Conservation (phyloP, 2,888 invertebrate genomes). For the Heliconius aoede region DNA sequence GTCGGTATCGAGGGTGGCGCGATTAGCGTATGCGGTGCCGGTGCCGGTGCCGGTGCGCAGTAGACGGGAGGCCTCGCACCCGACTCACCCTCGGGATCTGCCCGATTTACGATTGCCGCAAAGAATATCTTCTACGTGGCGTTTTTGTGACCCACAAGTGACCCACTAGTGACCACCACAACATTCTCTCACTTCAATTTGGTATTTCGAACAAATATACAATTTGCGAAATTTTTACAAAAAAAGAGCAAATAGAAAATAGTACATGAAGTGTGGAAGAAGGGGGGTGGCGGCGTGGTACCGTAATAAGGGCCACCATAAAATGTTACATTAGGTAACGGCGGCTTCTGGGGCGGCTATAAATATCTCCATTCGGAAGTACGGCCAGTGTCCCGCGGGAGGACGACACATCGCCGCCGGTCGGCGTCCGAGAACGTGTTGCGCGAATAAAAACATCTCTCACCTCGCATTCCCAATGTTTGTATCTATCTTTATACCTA, state of each 20-base stretch:
- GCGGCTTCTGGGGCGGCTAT: slow-evolving; percentile 82
- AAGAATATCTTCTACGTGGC: slow-evolving; percentile 76
- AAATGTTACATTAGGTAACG: slow-evolving; percentile 83
- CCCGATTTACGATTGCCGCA: slow-evolving; percentile 80
- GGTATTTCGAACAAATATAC: background rate
- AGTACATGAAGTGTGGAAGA: slow-evolving; percentile 59
- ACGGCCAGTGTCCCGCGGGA: slow-evolving; percentile 81
- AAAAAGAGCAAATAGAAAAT: slow-evolving; percentile 41
- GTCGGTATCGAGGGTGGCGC: slow-evolving; percentile 60
- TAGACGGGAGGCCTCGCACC: slow-evolving; percentile 57
- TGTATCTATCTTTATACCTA: slow-evolving; percentile 52
- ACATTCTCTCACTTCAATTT: slow-evolving; percentile 29
- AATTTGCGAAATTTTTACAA: background rate
- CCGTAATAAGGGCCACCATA: slow-evolving; percentile 83
- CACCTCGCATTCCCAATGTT: slow-evolving; percentile 63
- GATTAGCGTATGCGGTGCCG: slow-evolving; percentile 74
- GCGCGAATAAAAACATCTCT: slow-evolving; percentile 79
- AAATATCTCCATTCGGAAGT: slow-evolving; percentile 83
- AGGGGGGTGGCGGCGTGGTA: slow-evolving; percentile 51
- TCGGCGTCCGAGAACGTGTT: slow-evolving; percentile 77
- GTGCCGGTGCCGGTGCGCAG: slow-evolving; percentile 57
- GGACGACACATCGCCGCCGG: slow-evolving; percentile 70
- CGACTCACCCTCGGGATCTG: slow-evolving; percentile 58
- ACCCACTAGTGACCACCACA: slow-evolving; percentile 67
- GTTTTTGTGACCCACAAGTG: slow-evolving; percentile 72